These are phyloP conservation scores for Cetoscarus ocellatus DNA, from an alignment of 2,797 vertebrate species.

Conservation along the genomic window DNA sequence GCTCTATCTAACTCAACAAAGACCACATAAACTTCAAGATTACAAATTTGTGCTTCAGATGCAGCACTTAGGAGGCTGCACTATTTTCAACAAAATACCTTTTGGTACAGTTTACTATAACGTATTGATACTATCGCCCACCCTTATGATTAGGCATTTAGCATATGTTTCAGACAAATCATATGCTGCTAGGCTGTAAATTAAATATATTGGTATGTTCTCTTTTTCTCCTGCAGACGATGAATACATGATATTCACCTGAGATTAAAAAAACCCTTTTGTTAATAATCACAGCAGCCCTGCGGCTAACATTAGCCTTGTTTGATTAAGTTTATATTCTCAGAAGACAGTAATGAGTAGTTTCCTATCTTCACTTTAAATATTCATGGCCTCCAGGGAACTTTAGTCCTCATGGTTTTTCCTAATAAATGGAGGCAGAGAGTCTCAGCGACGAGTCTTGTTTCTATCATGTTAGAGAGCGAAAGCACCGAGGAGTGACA, in stretches of 20 bases:
- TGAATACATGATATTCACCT: neutral
- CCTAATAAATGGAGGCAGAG: slow-evolving; percentile 29
- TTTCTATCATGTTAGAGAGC: slow-evolving; percentile 25
- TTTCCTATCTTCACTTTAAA: slow-evolving; percentile 17
- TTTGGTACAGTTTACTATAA: no score
- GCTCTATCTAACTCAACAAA: no score
- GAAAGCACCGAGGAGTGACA: slow-evolving; percentile 31
- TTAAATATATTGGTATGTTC: no score
- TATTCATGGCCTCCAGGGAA: slow-evolving; percentile 10
- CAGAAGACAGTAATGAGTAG: slow-evolving; percentile 3
- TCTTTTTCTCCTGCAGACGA: no score
- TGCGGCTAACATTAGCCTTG: slow-evolving; percentile 1
- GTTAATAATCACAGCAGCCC: slow-evolving; percentile 1
- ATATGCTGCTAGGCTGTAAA: no score
- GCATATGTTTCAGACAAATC: no score
- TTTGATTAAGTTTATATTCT: slow-evolving; percentile 1
- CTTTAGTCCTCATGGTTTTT: slow-evolving; percentile 26
- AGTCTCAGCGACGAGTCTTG: slow-evolving; percentile 1
- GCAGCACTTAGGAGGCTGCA: no score
- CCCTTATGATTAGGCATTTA: no score
- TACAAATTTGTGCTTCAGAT: no score
- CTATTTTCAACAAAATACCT: no score
- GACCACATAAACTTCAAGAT: no score
- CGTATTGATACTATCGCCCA: no score
- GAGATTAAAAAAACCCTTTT: neutral